Evolutionary conservation across 2,797 vertebrate species (phyloP).

Genomic region (Anguilla obscura): DNA sequence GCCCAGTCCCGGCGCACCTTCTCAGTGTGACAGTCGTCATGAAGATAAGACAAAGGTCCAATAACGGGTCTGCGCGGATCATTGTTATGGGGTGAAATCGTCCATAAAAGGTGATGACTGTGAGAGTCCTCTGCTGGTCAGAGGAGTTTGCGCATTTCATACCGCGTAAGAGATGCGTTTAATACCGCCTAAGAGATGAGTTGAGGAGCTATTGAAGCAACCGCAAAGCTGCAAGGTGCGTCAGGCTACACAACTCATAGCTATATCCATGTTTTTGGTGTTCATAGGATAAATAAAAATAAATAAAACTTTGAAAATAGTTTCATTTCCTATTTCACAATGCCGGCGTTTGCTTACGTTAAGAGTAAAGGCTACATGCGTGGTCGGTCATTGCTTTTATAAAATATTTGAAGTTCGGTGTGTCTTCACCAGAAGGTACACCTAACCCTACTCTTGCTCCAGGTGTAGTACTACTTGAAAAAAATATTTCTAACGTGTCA

Average conservation of each 20-base stretch:
- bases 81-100: background rate
- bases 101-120: background rate
- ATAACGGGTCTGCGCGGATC: background rate
- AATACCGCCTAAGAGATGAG: background rate
- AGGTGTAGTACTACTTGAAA: background rate
- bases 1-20: background rate
- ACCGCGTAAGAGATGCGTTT: background rate
- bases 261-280: background rate
- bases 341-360: background rate
- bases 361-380: background rate
- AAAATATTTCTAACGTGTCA: background rate
- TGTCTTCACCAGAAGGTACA: background rate
- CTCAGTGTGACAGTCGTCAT: background rate
- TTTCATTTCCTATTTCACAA: background rate
- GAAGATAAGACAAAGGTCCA: background rate
- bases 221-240: background rate
- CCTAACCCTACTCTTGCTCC: background rate
- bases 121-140: background rate
- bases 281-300: background rate
- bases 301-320: background rate
- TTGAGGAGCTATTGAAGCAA: background rate
- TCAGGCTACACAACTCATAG: background rate
- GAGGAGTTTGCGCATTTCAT: background rate
- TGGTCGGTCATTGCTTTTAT: background rate
- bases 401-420: background rate